Evolutionary conservation across 2,888 invertebrate species (phyloP), one percentile per base, ranked within the genome.

Genomic region (Folsomia manolachei): DNA sequence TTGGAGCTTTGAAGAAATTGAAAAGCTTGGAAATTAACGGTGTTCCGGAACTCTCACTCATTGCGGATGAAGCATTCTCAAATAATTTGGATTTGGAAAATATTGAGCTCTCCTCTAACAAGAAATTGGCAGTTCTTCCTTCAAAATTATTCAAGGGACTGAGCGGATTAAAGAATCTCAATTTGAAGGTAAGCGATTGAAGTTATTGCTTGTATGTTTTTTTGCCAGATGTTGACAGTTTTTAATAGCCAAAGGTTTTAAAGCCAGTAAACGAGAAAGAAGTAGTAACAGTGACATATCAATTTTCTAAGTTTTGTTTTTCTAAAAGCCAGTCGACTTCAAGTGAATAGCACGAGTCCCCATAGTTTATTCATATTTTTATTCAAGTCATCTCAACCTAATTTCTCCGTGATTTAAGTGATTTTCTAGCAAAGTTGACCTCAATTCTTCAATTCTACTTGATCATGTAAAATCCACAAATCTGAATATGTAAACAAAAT

Each of bases 21-120:
- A 89, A 91, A 78, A 86, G 88, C 74, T 84, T 94, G 72, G 92
- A 93, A 81, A 88, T 94, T 11, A 39, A 91, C 0, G 93, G 93
- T 1, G 91, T 93, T 0, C 88, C 90, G 67, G 87, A 90, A 78
- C 84, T 94, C 66, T 88, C 89, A 71, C 87, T 88, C 71, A 87
- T 94, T 19, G 90, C 91, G 81, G 89, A 89, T 75, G 93, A 91
- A 24, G 91, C 92, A 1, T 91, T 94, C 77, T 87, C 88, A 72
- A 90, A 90, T 81, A 94, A 94, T 83, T 87, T 91, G 53, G 94
- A 94, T 83, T 85, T 94, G 79, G 93, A 94, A 84, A 89, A 88
- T 0, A 86, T 94, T 14, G 87, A 89, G 73, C 84, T 94, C 61
- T 90, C 90, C 60, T 91, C 90, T 82, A 94, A 94, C 83, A 91